A percentile compares a stretch with the other conserved stretches of the same genome.
These are phyloP conservation scores for Tringa solitaria DNA, from an alignment of 2,113 vertebrate genomes.

Conservation along the genomic window DNA sequence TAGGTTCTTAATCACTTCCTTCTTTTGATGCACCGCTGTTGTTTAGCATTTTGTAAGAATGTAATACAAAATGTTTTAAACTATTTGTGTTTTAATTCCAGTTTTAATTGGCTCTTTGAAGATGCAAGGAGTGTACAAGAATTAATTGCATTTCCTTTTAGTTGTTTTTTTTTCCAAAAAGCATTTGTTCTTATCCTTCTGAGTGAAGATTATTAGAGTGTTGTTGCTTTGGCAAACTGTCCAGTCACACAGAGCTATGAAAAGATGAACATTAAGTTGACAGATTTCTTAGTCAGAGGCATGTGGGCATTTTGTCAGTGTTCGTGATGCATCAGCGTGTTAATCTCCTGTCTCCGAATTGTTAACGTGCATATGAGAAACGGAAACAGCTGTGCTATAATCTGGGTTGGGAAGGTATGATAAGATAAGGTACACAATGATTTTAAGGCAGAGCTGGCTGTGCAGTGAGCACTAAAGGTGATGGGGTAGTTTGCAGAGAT, in stretches of 20 bases:
- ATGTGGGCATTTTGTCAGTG: neutral
- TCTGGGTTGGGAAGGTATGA: neutral
- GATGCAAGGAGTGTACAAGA: neutral
- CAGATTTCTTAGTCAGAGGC: slow-evolving; percentile 6
- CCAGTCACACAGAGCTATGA: neutral
- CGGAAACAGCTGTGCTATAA: neutral
- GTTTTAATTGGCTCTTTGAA: slow-evolving; percentile 37
- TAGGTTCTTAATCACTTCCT: slow-evolving; percentile 67
- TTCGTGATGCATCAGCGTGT: neutral
- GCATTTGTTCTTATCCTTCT: neutral
- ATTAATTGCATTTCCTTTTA: slow-evolving; percentile 5
- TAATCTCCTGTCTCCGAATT: neutral
- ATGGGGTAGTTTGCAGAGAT: neutral
- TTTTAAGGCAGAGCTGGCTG: neutral
- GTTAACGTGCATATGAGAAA: neutral
- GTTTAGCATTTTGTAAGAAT: slow-evolving; percentile 44
- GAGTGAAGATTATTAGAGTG: neutral
- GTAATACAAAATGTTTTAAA: slow-evolving; percentile 43
- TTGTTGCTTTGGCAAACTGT: slow-evolving; percentile 13
- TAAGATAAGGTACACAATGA: neutral
- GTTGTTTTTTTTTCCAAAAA: neutral
- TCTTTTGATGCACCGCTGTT: slow-evolving; percentile 58
- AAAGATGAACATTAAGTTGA: slow-evolving; percentile 21
- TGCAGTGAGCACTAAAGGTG: neutral
- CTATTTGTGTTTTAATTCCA: slow-evolving; percentile 40